A percentile compares a stretch with the other conserved stretches of the same genome.
phyloP scores from a whole-genome alignment of 2,888 invertebrate species.

The Bugula neritina region DNA sequence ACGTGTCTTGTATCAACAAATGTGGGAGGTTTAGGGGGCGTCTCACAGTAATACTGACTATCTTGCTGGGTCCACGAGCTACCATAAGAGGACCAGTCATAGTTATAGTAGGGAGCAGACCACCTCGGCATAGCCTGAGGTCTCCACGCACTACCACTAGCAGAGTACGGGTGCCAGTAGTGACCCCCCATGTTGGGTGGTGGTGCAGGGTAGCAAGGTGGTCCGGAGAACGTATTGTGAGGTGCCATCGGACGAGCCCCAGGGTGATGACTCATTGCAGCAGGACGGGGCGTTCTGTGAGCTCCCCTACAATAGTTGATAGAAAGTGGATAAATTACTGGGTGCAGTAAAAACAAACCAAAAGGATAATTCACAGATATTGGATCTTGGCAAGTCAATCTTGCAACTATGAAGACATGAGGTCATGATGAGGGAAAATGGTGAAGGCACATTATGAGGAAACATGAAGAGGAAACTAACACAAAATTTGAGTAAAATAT shows the following conservation, averaged over 20 bases:
- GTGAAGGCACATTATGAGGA: too few relatives aligned
- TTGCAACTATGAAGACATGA: too few relatives aligned
- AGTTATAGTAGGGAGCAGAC: neutral
- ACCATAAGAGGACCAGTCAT: neutral
- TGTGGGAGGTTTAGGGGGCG: neutral
- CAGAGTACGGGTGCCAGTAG: neutral
- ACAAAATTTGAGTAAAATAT: too few relatives aligned
- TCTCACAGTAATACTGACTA: neutral
- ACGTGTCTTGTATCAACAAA: constrained; percentile 18
- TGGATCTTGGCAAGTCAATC: too few relatives aligned
- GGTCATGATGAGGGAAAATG: too few relatives aligned
- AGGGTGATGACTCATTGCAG: neutral
- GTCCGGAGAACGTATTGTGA: neutral
- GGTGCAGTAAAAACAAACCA: too few relatives aligned
- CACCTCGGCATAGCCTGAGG: neutral
- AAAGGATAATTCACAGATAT: too few relatives aligned
- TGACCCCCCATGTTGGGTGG: neutral
- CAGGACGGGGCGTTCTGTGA: too few relatives aligned
- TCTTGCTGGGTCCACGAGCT: constrained; percentile 16
- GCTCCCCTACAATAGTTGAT: too few relatives aligned
- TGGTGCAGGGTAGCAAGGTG: neutral
- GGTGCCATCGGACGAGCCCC: neutral
- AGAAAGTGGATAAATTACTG: too few relatives aligned
- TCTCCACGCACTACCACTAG: neutral
- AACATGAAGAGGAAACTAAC: too few relatives aligned